Conservation (phyloP, 2,113 vertebrate genomes). For the Laterallus jamaicensis region DNA sequence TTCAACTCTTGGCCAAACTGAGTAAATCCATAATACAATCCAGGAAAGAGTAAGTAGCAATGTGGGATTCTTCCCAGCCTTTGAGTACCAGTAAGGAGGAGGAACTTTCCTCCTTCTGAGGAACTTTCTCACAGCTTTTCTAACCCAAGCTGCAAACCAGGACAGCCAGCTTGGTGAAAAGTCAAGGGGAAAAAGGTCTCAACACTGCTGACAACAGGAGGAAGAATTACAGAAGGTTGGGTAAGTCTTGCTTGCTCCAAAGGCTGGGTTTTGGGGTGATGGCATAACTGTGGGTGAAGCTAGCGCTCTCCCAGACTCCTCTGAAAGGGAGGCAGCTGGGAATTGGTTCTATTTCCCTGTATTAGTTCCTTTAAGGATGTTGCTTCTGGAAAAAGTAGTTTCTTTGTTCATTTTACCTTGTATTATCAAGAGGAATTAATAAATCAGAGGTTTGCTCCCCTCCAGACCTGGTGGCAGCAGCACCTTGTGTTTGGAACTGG, state of each 20-base stretch:
- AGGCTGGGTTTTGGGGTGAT: no score
- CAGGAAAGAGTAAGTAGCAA: neutral
- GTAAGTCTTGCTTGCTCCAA: no score
- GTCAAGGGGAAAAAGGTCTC: neutral
- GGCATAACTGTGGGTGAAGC: no score
- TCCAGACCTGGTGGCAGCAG: neutral
- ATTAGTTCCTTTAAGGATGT: neutral
- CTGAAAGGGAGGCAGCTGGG: neutral
- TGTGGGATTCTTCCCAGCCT: neutral
- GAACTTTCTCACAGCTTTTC: neutral
- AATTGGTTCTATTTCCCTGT: neutral
- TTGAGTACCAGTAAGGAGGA: neutral
- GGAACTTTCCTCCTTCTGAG: neutral
- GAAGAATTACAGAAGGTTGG: rapidly evolving
- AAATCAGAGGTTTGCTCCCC: neutral
- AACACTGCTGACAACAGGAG: neutral
- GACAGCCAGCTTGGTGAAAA: neutral
- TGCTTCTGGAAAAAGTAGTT: neutral
- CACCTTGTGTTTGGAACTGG: no score
- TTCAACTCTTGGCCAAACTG: neutral
- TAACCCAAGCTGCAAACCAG: neutral
- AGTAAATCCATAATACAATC: neutral
- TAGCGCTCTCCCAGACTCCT: rapidly evolving
- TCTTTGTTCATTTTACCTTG: neutral
- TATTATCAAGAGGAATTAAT: rapidly evolving